These are phyloP conservation scores for Macropodus opercularis DNA, from an alignment of 2,797 vertebrate genomes.

Conservation along the genomic window DNA sequence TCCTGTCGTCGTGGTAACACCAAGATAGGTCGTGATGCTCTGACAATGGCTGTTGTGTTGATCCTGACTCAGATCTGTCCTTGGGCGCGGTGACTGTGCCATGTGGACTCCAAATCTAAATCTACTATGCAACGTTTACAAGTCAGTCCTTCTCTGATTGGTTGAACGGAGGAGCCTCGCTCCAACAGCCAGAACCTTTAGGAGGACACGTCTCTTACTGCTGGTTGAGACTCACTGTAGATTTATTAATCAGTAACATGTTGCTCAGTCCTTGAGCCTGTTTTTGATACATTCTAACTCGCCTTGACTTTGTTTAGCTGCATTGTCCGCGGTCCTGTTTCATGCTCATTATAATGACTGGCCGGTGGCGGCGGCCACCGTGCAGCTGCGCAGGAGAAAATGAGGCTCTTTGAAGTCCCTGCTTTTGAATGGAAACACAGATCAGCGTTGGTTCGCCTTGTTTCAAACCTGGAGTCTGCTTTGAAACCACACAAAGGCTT, in stretches of 20 bases:
- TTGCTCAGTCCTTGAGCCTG: constrained; percentile 3
- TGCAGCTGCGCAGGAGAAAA: constrained; percentile 65
- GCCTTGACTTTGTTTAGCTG: constrained; percentile 27
- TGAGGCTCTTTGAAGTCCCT: constrained; percentile 69
- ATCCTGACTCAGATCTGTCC: too few relatives aligned
- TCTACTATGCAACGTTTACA: too few relatives aligned
- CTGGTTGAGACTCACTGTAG: too few relatives aligned
- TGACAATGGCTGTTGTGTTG: too few relatives aligned
- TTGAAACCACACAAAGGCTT: constrained; percentile 56
- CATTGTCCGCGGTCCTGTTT: constrained; percentile 30
- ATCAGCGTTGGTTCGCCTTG: constrained; percentile 48
- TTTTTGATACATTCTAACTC: constrained; percentile 19
- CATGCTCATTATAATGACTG: constrained; percentile 66
- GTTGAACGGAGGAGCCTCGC: too few relatives aligned
- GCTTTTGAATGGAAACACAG: constrained; percentile 60
- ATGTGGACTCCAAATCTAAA: too few relatives aligned
- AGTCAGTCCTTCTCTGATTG: too few relatives aligned
- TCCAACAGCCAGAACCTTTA: too few relatives aligned
- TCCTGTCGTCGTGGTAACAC: too few relatives aligned
- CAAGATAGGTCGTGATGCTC: too few relatives aligned
- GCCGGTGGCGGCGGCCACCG: constrained; percentile 55
- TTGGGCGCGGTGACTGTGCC: too few relatives aligned
- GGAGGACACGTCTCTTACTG: too few relatives aligned
- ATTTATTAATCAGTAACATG: neutral
- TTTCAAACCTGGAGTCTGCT: constrained; percentile 56